These are phyloP conservation scores for Aspidapion aeneum DNA, from an alignment of 2,888 invertebrate species.

Conservation along the genomic window DNA sequence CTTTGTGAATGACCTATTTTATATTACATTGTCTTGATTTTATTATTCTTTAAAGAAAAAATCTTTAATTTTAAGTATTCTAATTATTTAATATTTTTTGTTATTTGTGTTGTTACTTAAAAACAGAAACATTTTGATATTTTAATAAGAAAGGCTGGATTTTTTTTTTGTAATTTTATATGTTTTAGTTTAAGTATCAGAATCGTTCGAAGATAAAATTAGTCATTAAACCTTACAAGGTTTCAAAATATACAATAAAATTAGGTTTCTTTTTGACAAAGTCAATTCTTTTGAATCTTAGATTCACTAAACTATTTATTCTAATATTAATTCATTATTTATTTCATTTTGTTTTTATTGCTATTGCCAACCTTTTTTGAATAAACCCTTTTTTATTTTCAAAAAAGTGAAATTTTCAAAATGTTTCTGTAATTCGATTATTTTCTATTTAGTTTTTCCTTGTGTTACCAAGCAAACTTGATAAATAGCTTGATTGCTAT, in stretches of 20 bases:
- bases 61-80: neutral
- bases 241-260: neutral
- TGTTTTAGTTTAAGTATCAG: no score
- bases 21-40: no score
- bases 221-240: neutral
- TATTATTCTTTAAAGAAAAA: neutral
- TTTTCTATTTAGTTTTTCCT: neutral
- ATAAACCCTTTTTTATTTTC: constrained; percentile 15
- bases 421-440: neutral
- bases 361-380: constrained; percentile 9
- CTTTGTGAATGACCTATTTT: no score
- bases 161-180: neutral
- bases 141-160: neutral
- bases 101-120: neutral
- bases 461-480: neutral
- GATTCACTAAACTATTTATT: constrained; percentile 24
- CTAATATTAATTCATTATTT: constrained; percentile 8
- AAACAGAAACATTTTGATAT: neutral
- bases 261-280: constrained; percentile 24
- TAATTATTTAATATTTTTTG: neutral
- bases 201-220: no score
- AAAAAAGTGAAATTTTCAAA: constrained; percentile 14
- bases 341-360: constrained; percentile 1
- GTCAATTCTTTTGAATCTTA: constrained; percentile 24
- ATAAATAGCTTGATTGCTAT: neutral